Evolutionary conservation across 53 echinoderm and acorn worm genomes (phyloP).

Genomic region (Henricia sp.): DNA sequence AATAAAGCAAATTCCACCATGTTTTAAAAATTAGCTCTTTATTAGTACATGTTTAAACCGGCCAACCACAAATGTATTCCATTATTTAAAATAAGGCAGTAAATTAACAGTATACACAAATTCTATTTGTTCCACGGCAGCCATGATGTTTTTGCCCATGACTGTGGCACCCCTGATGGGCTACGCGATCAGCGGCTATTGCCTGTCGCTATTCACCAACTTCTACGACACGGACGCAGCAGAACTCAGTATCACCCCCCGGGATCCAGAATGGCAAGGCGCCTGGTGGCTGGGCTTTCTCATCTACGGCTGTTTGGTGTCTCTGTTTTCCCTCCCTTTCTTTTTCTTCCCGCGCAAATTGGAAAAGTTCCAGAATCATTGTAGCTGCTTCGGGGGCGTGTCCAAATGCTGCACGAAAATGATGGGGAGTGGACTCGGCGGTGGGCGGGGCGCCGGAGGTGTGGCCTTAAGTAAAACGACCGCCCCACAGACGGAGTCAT

Average conservation of each 20-base stretch:
- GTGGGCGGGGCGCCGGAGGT: not conserved
- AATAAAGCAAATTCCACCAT: no score
- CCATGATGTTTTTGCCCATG: conserved; percentile 10
- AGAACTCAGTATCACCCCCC: conserved; percentile 15
- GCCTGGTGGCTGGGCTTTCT: conserved; percentile 72
- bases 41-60: no score
- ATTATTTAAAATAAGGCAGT: no score
- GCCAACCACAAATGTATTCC: no score
- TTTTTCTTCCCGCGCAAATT: conserved; percentile 48
- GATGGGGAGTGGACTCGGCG: not conserved
- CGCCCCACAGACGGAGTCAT: not conserved
- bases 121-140: conserved; percentile 12
- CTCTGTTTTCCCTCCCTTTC: conserved; percentile 8
- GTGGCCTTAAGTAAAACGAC: not conserved
- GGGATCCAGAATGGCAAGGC: conserved; percentile 69
- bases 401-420: not conserved
- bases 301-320: conserved; percentile 16
- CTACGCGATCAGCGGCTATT: conserved; percentile 43
- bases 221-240: conserved; percentile 60
- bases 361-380: conserved; percentile 26
- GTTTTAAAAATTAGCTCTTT: no score
- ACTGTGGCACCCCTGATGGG: conserved; percentile 28
- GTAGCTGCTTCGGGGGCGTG: not conserved
- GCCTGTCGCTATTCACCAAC: conserved; percentile 57
- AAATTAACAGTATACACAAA: no score